Evolutionary conservation across 2,888 invertebrate species (phyloP).

Genomic region (Leucophenga montana): DNA sequence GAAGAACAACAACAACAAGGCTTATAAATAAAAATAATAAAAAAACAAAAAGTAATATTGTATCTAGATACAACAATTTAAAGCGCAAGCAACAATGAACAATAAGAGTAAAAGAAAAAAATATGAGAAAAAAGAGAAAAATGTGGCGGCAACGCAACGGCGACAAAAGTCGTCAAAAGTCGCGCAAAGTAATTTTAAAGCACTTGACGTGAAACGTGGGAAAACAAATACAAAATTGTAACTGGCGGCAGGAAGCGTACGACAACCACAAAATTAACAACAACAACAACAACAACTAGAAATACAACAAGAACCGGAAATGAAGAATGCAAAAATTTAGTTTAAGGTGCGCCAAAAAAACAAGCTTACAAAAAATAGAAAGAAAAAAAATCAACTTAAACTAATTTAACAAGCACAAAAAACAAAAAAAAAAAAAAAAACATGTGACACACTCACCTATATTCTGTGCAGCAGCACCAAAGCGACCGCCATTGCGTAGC

Average conservation of each 20-base stretch:
- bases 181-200: background rate
- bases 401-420: background rate
- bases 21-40: too few species aligned
- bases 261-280: slow-evolving; percentile 1
- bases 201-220: slow-evolving; percentile 15
- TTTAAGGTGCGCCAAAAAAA: slow-evolving; percentile 20
- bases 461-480: slow-evolving; percentile 68
- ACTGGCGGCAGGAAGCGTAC: background rate
- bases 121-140: background rate
- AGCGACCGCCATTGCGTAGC: slow-evolving; percentile 47
- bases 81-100: too few species aligned
- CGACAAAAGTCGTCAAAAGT: background rate
- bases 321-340: background rate
- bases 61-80: too few species aligned
- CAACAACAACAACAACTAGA: background rate
- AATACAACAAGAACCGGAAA: slow-evolving; percentile 9
- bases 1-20: too few species aligned
- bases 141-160: too few species aligned
- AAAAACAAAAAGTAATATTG: too few species aligned
- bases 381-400: background rate
- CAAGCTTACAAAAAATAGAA: background rate
- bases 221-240: background rate
- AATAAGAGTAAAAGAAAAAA: background rate
- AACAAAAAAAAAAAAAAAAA: background rate
- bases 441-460: slow-evolving; percentile 69